Conservation (phyloP, 2,797 vertebrate species). For the Amniataba percoides region DNA sequence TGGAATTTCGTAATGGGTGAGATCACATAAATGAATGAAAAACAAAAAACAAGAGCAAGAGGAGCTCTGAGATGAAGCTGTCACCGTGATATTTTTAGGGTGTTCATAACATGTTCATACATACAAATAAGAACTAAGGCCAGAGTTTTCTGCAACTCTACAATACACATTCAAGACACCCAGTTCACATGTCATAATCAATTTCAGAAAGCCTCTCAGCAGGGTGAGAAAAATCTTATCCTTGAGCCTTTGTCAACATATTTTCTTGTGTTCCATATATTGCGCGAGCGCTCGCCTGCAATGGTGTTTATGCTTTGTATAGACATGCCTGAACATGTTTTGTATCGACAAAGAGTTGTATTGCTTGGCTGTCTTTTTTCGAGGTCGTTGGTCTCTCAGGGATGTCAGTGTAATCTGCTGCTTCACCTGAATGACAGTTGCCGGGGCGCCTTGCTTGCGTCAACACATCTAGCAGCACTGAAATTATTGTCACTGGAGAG, state of each 20-base stretch:
- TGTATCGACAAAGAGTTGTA: background rate
- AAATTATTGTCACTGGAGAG: slow-evolving; percentile 43
- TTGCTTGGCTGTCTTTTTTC: slow-evolving; percentile 19
- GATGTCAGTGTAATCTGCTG: slow-evolving; percentile 24
- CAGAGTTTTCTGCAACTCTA: slow-evolving; percentile 5
- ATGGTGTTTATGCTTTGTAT: background rate
- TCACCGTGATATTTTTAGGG: background rate
- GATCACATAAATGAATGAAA: background rate
- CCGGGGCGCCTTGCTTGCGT: slow-evolving; percentile 38
- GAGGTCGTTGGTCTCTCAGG: slow-evolving; percentile 20
- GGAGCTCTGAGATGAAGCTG: slow-evolving; percentile 7
- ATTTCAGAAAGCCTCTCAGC: background rate
- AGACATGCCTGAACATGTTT: background rate
- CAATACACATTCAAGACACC: background rate
- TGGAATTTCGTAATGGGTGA: slow-evolving; percentile 26
- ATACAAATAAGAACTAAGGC: background rate
- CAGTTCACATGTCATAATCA: slow-evolving; percentile 23
- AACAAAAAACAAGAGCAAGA: background rate
- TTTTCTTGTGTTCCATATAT: background rate
- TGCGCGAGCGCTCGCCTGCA: background rate
- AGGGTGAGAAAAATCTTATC: slow-evolving; percentile 2
- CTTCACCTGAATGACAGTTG: slow-evolving; percentile 49
- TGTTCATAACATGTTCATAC: background rate
- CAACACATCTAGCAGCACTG: slow-evolving; percentile 26
- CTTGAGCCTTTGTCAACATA: background rate